Conservation (phyloP, 2,113 vertebrate species). For the Otus sunia region DNA sequence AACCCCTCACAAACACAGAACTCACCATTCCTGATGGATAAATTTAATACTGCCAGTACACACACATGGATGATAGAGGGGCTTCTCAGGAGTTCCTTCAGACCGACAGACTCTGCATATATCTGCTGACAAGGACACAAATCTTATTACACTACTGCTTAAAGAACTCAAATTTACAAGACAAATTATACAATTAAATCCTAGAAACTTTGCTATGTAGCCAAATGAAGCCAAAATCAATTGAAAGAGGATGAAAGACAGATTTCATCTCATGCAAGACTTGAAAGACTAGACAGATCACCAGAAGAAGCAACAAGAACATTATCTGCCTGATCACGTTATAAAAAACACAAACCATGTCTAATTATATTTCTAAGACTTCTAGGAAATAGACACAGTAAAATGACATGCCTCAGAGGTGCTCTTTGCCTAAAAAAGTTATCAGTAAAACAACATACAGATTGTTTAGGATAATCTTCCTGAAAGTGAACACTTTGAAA, state of each 20-base stretch:
- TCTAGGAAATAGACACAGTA: neutral
- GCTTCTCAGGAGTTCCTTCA: constrained; percentile 96
- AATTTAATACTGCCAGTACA: constrained; percentile 99
- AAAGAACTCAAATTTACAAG: neutral
- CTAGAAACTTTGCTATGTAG: neutral
- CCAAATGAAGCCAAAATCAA: neutral
- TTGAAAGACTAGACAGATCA: neutral
- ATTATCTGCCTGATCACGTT: neutral
- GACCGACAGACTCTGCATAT: constrained; percentile 98
- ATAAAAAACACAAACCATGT: fast-evolving
- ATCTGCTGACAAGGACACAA: constrained; percentile 78
- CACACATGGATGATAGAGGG: constrained; percentile 96
- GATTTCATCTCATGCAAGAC: neutral
- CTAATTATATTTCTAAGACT: neutral
- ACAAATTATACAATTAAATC: neutral
- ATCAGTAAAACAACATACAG: neutral
- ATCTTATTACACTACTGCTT: neutral
- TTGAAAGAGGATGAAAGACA: neutral
- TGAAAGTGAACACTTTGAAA: neutral
- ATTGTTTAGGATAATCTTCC: neutral
- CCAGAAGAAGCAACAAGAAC: neutral
- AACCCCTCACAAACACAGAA: neutral
- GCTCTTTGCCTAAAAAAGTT: neutral
- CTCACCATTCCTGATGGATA: constrained; percentile 99
- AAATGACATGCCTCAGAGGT: neutral